phyloP scores from a whole-genome alignment of 2,888 invertebrate genomes.

The Pseudococcus longispinus region DNA sequence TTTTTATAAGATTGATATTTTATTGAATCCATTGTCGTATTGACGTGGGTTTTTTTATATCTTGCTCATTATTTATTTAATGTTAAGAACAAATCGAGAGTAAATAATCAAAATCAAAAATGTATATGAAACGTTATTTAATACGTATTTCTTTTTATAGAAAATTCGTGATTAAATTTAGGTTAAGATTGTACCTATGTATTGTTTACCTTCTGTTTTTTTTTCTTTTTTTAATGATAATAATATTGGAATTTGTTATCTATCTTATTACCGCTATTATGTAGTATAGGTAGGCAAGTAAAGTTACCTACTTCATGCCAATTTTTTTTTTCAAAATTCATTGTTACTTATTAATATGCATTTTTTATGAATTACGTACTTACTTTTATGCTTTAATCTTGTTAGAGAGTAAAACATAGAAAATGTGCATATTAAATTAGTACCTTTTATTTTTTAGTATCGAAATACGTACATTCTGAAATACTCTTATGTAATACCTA shows the following conservation, averaged over 20 bases:
- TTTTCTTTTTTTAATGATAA: not conserved
- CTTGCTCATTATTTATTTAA: constrained; percentile 44
- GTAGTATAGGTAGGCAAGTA: too few species aligned
- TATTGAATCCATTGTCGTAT: not conserved
- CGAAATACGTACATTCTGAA: not conserved
- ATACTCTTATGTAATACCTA: not conserved
- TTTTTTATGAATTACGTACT: not conserved
- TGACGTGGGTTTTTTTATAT: not conserved
- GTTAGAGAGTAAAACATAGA: not conserved
- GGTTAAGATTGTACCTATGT: not conserved
- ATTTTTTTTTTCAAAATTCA: not conserved
- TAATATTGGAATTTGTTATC: not conserved
- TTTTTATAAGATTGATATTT: constrained; percentile 35
- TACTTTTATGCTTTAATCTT: not conserved
- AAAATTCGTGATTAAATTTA: not conserved
- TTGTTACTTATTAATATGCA: not conserved
- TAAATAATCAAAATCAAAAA: constrained; percentile 35
- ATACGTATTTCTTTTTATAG: not conserved
- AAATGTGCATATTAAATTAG: not conserved
- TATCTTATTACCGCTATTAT: too few species aligned
- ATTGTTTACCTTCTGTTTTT: not conserved
- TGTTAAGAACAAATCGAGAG: not conserved
- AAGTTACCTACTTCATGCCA: not conserved
- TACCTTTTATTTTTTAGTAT: not conserved
- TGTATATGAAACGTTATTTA: not conserved